Evolutionary conservation across 2,797 vertebrate species (phyloP), one percentile per base, ranked within the genome.

Genomic region (Diplodus puntazzo): DNA sequence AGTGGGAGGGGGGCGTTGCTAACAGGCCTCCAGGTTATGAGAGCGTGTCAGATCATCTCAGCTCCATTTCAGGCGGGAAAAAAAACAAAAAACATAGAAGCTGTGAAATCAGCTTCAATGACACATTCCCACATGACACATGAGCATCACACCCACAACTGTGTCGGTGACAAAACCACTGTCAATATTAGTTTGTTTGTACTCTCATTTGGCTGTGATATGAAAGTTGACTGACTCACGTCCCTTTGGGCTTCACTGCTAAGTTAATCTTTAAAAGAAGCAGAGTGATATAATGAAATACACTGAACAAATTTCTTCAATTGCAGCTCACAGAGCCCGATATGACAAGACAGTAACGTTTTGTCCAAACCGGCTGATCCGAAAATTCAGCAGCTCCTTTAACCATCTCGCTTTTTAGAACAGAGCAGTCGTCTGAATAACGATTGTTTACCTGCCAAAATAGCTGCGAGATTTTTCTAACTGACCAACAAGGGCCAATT

Each of bases 401-500:
- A 68, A 81, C 52, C 16, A 17, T 53, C 53, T 39, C 4, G 20
- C 57, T 58, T 66, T 79, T 83, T 13, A 61, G 59, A 72, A 83
- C 27, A 55, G 46, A 75, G 58, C 27, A 42, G 53, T 21, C 49
- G 67, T 8, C 50, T 17, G 42, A 88, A 81, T 55, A 72, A 73
- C 52, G n/a, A 79, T 55, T 66, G 45, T 67, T 76, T 65, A 75
- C 45, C 64, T 80, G 79, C 81, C 75, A 87, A 79, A 73, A 72
- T 34, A 53, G 75, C 80, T 13, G 59, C 30, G 50, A 54, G 49
- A 73, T 73, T 79, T 39, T 23, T 69, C 68, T 42, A 61, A 83
- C 73, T 80, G 85, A 87, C 79, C 90, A 76, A 77, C 74, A 49
- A 70, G 25, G 13, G 71, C 77, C 88, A 88, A 87, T 83, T 86